Evolutionary conservation across 2,888 invertebrate species (phyloP).

Genomic region (Gordius sp.): DNA sequence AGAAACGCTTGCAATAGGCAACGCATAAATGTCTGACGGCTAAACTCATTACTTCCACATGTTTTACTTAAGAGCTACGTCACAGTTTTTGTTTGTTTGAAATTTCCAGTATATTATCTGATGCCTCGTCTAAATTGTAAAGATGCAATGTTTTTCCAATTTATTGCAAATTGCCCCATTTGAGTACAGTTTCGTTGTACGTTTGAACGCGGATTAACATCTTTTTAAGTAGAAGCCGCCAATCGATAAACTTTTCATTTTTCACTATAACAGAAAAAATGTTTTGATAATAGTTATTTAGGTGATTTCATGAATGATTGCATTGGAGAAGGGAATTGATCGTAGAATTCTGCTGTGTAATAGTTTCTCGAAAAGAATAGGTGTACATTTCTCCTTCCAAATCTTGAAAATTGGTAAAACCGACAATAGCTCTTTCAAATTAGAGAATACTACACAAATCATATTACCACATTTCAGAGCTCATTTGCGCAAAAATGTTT

Average conservation of each 20-base stretch:
- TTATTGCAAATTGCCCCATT: too few relatives aligned
- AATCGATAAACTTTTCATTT: conserved; percentile 7
- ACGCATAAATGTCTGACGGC: too few relatives aligned
- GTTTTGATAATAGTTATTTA: background rate
- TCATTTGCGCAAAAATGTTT: conserved; percentile 66
- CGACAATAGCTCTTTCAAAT: conserved; percentile 79
- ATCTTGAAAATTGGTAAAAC: conserved; percentile 85
- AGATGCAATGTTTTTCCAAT: too few relatives aligned
- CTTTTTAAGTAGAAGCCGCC: background rate
- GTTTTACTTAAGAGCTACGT: too few relatives aligned
- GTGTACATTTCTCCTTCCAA: conserved; percentile 86
- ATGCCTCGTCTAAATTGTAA: conserved; percentile 34
- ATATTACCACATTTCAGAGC: conserved; percentile 99
- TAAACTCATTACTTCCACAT: too few relatives aligned
- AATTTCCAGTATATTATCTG: conserved; percentile 95
- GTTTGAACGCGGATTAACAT: background rate
- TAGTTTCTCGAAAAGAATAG: conserved; percentile 57
- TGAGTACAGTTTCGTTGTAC: too few relatives aligned
- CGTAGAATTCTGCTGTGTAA: background rate
- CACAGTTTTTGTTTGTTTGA: too few relatives aligned
- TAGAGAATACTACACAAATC: conserved; percentile 93
- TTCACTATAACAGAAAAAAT: background rate
- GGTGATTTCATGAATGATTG: background rate
- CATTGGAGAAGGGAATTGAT: background rate
- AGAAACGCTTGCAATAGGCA: too few relatives aligned